phyloP scores from a whole-genome alignment of 2,797 vertebrate genomes.

The Sebastes melanostomus region DNA sequence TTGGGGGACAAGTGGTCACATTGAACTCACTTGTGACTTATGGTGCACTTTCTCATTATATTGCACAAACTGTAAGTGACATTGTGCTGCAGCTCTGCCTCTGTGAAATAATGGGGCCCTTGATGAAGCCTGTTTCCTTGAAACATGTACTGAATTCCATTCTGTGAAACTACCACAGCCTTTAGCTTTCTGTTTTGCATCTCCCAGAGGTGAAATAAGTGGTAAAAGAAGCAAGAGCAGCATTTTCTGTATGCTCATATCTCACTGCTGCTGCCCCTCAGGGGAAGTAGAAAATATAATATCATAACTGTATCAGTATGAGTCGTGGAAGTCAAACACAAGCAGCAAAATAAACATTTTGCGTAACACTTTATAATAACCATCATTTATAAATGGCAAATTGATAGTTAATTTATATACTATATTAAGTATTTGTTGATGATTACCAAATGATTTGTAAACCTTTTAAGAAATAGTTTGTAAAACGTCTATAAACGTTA shows the following conservation, averaged over 20 bases:
- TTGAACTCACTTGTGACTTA: slow-evolving; percentile 18
- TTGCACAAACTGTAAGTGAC: not conserved
- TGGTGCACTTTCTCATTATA: not conserved
- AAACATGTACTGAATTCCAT: not conserved
- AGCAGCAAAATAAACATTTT: not conserved
- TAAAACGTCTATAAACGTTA: no score
- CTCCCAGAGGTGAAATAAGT: not conserved
- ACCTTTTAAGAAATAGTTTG: no score
- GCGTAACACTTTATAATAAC: no score
- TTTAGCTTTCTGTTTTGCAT: not conserved
- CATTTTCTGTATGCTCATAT: not conserved
- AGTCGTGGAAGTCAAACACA: not conserved
- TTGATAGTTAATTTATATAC: no score
- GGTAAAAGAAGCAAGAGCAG: not conserved
- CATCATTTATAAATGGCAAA: no score
- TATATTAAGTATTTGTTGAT: no score
- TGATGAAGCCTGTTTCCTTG: not conserved
- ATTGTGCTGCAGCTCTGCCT: not conserved
- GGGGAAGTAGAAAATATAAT: not conserved
- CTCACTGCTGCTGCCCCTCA: not conserved
- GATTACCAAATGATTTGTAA: no score
- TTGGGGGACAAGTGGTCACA: not conserved
- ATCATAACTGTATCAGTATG: not conserved
- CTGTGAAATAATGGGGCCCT: not conserved
- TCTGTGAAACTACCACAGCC: not conserved